These are phyloP conservation scores for Heliconius congener DNA, from an alignment of 1,140 invertebrate species.

Conservation along the genomic window DNA sequence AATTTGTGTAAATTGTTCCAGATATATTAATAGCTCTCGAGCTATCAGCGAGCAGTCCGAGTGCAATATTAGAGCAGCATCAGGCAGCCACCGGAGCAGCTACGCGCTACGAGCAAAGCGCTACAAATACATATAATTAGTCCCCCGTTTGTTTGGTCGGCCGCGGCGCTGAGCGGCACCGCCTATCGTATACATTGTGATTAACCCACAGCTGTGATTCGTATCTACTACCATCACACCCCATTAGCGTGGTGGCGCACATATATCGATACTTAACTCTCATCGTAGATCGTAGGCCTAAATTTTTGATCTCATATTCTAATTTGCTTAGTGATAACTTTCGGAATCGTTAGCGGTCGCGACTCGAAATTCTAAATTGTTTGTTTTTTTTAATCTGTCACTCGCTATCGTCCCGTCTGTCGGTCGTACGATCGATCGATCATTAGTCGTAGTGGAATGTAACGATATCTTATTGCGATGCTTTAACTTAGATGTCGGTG, in stretches of 20 bases:
- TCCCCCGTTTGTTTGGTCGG: conserved; percentile 59
- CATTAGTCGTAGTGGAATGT: conserved; percentile 72
- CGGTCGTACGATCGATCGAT: conserved; percentile 36
- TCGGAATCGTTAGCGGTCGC: conserved; percentile 68
- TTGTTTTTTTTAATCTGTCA: conserved; percentile 42
- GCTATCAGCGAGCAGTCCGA: conserved; percentile 59
- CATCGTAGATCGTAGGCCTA: conserved; percentile 78
- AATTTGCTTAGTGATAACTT: conserved; percentile 80
- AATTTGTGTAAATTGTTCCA: conserved; percentile 14
- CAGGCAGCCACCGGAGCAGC: conserved; percentile 62
- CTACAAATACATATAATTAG: conserved; percentile 59
- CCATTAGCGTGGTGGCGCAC: conserved; percentile 71
- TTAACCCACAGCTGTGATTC: conserved; percentile 75
- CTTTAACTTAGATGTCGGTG: conserved; percentile 78
- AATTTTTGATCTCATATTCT: conserved; percentile 81
- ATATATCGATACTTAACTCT: conserved; percentile 77
- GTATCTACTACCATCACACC: conserved; percentile 73
- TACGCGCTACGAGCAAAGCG: conserved; percentile 13
- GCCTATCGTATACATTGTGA: conserved; percentile 76
- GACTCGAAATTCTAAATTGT: conserved; percentile 76
- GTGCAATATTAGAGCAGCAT: conserved; percentile 58
- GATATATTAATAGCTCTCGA: conserved; percentile 58
- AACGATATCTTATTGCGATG: conserved; percentile 81
- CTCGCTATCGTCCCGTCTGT: conserved; percentile 64
- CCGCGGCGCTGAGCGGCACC: conserved; percentile 67